Evolutionary conservation across 2,888 invertebrate species (phyloP).

Genomic region (Lottia scabra): DNA sequence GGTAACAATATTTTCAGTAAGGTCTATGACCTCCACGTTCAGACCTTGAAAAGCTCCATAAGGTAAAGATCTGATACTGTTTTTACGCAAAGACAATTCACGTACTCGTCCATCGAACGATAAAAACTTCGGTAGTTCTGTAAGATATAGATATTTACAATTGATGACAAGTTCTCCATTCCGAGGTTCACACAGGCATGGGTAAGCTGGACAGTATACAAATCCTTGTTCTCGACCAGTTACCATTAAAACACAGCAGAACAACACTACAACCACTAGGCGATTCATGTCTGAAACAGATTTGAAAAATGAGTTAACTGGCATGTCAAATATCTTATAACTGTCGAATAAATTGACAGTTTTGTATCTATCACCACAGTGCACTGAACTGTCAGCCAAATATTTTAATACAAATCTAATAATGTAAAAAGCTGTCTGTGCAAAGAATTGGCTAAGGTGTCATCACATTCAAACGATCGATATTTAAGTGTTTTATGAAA

Average conservation of each 20-base stretch:
- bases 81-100: conserved; percentile 33
- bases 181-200: conserved; percentile 33
- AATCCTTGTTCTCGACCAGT: conserved; percentile 29
- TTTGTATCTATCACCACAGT: too few species aligned
- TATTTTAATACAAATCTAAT: too few species aligned
- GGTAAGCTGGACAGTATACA: conserved; percentile 39
- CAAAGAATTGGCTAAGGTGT: too few species aligned
- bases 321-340: too few species aligned
- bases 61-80: conserved; percentile 33
- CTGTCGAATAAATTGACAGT: too few species aligned
- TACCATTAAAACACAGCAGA: not conserved
- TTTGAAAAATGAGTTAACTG: too few species aligned
- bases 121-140: conserved; percentile 34
- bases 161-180: conserved; percentile 33
- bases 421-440: too few species aligned
- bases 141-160: conserved; percentile 34
- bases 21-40: conserved; percentile 31
- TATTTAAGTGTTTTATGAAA: too few species aligned
- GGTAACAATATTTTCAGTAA: conserved; percentile 36
- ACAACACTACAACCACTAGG: conserved; percentile 7
- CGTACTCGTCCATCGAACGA: conserved; percentile 33
- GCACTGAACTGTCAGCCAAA: too few species aligned
- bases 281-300: too few species aligned
- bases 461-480: too few species aligned
- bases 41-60: conserved; percentile 33